Conservation (phyloP, 30 jellyfish, hydroid and myxozoan genomes). For the Hydractinia symbiolongicarpus region DNA sequence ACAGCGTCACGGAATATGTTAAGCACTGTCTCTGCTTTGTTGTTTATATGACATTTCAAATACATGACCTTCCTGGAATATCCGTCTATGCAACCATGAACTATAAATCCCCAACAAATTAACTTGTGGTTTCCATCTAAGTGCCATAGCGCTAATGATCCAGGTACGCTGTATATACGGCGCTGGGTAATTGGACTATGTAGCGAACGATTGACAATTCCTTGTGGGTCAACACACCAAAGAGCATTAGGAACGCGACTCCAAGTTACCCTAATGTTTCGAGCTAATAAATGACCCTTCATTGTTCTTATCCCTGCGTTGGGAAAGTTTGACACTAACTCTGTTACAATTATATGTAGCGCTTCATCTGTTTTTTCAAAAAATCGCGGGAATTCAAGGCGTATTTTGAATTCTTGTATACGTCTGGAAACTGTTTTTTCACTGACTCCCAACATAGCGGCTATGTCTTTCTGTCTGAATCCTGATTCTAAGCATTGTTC, state of each 20-base stretch:
- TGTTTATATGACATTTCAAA: slow-evolving; percentile 15
- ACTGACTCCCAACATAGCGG: no score
- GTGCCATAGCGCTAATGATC: slow-evolving; percentile 40
- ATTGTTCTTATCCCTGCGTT: slow-evolving; percentile 21
- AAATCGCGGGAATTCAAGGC: no score
- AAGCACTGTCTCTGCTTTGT: slow-evolving; percentile 37
- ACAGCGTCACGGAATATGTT: slow-evolving; percentile 12
- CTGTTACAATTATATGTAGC: no score
- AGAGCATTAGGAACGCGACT: slow-evolving; percentile 3
- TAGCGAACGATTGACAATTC: background rate
- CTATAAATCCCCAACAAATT: slow-evolving; percentile 37
- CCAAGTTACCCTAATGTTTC: slow-evolving; percentile 9
- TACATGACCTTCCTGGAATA: slow-evolving; percentile 28
- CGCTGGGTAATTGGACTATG: slow-evolving; percentile 13
- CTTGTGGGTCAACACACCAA: slow-evolving; percentile 24
- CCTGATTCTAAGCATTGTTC: no score
- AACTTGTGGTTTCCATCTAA: slow-evolving; percentile 36
- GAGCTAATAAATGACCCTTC: slow-evolving; percentile 19
- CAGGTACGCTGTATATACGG: slow-evolving; percentile 31
- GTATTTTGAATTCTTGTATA: no score
- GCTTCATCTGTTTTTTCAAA: no score
- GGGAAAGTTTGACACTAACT: background rate
- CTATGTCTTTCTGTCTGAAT: no score
- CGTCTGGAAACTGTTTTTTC: no score
- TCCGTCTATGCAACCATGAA: slow-evolving; percentile 48